Evolutionary conservation across 2,888 invertebrate genomes (phyloP).

Genomic region (Heliconius cydno): DNA sequence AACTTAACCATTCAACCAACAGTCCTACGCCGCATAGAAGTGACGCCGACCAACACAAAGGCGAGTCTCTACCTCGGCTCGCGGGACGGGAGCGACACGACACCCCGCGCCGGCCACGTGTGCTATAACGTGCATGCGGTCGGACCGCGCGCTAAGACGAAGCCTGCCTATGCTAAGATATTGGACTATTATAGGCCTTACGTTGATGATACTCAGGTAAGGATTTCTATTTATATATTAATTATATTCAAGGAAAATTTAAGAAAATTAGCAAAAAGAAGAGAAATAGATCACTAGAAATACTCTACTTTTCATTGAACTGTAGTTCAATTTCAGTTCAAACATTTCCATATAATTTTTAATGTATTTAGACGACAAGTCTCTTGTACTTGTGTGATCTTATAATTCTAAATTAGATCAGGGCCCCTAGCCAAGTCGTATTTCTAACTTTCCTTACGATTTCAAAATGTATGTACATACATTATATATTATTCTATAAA

Average conservation of each 20-base stretch:
- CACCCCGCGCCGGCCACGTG: constrained; percentile 56
- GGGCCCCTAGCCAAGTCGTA: too few relatives aligned
- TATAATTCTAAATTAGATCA: too few relatives aligned
- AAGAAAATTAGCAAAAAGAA: not conserved
- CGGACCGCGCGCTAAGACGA: constrained; percentile 63
- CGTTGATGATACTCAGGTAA: constrained; percentile 80
- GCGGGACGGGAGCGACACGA: constrained; percentile 51
- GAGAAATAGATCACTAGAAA: not conserved
- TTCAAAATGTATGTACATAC: too few relatives aligned
- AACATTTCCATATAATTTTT: not conserved
- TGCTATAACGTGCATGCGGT: constrained; percentile 67
- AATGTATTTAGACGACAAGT: not conserved
- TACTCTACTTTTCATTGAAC: too few relatives aligned
- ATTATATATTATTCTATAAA: not conserved
- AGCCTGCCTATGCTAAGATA: constrained; percentile 82
- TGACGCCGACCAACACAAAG: constrained; percentile 58
- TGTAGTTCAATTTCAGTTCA: too few relatives aligned
- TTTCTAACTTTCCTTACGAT: too few relatives aligned
- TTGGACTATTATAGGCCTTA: constrained; percentile 86
- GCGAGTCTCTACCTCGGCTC: constrained; percentile 69
- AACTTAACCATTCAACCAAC: not conserved
- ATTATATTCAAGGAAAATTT: too few relatives aligned
- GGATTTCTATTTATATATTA: too few relatives aligned
- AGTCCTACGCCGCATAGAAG: constrained; percentile 74
- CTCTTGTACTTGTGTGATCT: not conserved